Percentiles rank a stretch among this genome's conserved stretches.
These are phyloP conservation scores for Thomomys bottae DNA, from an alignment of 2,113 vertebrate genomes.

Conservation along the genomic window DNA sequence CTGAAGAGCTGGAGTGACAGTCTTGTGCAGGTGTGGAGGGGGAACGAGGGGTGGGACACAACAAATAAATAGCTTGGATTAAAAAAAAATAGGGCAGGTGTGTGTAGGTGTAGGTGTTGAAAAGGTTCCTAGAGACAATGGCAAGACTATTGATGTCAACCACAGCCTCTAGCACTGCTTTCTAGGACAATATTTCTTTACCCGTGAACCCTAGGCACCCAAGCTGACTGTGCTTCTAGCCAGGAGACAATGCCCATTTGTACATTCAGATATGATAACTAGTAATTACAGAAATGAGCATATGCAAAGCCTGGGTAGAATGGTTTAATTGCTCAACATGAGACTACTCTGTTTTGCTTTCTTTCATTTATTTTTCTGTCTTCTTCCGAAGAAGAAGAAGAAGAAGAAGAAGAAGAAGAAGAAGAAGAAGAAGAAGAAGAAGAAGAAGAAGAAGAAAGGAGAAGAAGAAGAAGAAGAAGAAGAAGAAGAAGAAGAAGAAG, in stretches of 20 bases:
- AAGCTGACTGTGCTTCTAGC: conserved; percentile 23
- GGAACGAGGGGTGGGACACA: background rate
- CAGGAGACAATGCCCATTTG: conserved; percentile 10
- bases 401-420: conserved; percentile 47
- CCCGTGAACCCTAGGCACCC: background rate
- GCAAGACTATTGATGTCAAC: background rate
- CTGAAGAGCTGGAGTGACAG: too few species aligned
- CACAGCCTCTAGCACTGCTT: background rate
- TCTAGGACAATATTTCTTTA: background rate
- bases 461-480: too few species aligned
- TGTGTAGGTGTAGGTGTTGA: background rate
- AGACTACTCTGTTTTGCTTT: conserved; percentile 1
- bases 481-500: conserved; percentile 38
- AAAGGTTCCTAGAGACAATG: background rate
- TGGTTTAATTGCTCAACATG: conserved; percentile 24
- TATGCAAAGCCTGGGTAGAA: background rate
- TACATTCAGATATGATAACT: conserved; percentile 31
- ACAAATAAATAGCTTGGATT: background rate
- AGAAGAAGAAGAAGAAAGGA: conserved; percentile 57
- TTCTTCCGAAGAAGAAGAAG: conserved; percentile 40
- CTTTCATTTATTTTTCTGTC: conserved; percentile 64
- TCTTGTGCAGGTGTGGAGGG: too few species aligned
- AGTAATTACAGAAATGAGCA: conserved; percentile 31
- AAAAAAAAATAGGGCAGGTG: background rate
- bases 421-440: conserved; percentile 24